Percentiles rank a stretch among this genome's conserved stretches.
These are phyloP conservation scores for Drosophila elegans DNA, from an alignment of 1,140 invertebrate genomes.

Conservation along the genomic window DNA sequence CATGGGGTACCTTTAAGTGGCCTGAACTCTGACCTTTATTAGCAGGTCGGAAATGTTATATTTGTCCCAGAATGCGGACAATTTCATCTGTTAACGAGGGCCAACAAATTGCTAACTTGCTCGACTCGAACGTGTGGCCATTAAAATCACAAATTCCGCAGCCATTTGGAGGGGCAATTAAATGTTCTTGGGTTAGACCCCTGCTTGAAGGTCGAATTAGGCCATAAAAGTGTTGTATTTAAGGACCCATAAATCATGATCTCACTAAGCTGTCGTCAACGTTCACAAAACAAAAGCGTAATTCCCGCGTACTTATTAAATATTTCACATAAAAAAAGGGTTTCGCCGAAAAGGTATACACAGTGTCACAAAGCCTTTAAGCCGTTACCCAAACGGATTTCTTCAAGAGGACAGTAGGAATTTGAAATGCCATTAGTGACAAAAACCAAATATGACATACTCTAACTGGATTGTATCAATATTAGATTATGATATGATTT, in stretches of 20 bases:
- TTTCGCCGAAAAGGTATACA: slow-evolving; percentile 32
- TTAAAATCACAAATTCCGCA: slow-evolving; percentile 46
- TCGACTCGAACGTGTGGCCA: slow-evolving; percentile 41
- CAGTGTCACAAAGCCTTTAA: slow-evolving; percentile 70
- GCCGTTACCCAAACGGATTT: slow-evolving; percentile 14
- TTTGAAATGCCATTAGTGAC: background rate
- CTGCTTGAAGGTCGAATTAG: slow-evolving; percentile 33
- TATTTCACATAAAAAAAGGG: slow-evolving; percentile 56
- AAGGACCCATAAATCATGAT: slow-evolving; percentile 68
- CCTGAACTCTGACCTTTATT: slow-evolving; percentile 58
- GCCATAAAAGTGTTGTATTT: slow-evolving; percentile 69
- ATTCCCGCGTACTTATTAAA: slow-evolving; percentile 52
- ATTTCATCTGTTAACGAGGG: slow-evolving; percentile 56
- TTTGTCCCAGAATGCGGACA: slow-evolving; percentile 41
- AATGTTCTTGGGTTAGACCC: slow-evolving; percentile 41
- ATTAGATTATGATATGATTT: no score
- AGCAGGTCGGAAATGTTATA: slow-evolving; percentile 28
- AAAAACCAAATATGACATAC: background rate
- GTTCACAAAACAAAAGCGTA: slow-evolving; percentile 42
- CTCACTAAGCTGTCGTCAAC: slow-evolving; percentile 48
- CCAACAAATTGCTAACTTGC: slow-evolving; percentile 44
- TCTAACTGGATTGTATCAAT: background rate
- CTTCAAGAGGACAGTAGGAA: background rate
- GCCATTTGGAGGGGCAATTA: slow-evolving; percentile 69
- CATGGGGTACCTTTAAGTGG: slow-evolving; percentile 18